A percentile compares a stretch with the other conserved stretches of the same genome.
Evolutionary conservation across 2,797 vertebrate genomes (phyloP).

Genomic region (Paedocypris micromegethes): DNA sequence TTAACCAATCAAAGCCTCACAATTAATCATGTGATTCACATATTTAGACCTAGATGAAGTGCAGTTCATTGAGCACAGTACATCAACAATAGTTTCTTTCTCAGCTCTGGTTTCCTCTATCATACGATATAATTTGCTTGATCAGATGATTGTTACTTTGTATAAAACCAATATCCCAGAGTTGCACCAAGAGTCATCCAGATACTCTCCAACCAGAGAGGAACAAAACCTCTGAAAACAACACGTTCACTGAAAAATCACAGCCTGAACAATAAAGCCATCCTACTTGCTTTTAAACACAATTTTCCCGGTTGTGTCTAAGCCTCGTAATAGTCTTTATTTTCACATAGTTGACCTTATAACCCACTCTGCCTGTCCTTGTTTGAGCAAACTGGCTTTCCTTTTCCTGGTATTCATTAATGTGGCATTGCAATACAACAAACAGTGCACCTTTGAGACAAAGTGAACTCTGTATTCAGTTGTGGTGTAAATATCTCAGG

Average conservation of each 20-base stretch:
- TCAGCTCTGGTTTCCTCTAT: conserved; percentile 4
- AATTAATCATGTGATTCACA: conserved; percentile 6
- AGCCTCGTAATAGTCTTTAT: conserved; percentile 17
- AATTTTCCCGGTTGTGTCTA: conserved; percentile 8
- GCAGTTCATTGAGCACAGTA: no score
- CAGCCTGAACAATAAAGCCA: conserved; percentile 28
- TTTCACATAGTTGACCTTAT: conserved; percentile 28
- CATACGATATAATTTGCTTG: conserved; percentile 24
- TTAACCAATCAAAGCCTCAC: no score
- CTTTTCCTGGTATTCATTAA: conserved; percentile 32
- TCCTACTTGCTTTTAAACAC: conserved; percentile 21
- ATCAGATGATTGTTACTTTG: conserved; percentile 36
- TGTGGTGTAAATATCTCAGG: conserved; percentile 23
- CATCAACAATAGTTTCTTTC: no score
- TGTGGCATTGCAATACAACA: conserved; percentile 10
- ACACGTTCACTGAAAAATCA: conserved; percentile 33
- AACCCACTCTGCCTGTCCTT: conserved; percentile 10
- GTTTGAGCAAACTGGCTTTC: conserved; percentile 17
- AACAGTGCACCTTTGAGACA: conserved; percentile 7
- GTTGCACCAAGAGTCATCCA: conserved; percentile 56
- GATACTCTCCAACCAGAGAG: conserved; percentile 47
- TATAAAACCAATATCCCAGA: conserved; percentile 40
- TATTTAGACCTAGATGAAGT: not conserved
- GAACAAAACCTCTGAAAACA: conserved; percentile 66
- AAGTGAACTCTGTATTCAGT: conserved; percentile 16